Conservation (phyloP, 2,797 vertebrate species). For the Urocyon cinereoargenteus region DNA sequence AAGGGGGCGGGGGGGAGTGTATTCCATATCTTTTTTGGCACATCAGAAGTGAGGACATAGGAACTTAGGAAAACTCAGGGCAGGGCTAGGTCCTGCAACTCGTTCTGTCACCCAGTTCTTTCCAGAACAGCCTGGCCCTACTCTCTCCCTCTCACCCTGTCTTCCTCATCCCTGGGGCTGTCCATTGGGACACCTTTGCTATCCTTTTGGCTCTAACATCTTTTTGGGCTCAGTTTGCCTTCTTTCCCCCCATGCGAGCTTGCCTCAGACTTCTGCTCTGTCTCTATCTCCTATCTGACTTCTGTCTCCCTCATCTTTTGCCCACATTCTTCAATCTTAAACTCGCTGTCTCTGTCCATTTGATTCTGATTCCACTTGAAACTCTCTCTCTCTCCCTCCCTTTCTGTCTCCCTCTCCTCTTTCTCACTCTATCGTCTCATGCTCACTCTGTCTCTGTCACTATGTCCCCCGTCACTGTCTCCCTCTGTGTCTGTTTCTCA, state of each 20-base stretch:
- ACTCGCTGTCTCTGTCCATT: neutral
- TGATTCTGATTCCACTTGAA: neutral
- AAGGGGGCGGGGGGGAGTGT: too few species aligned
- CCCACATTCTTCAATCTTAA: neutral
- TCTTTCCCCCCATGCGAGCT: neutral
- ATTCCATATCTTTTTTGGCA: neutral
- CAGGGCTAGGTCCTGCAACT: neutral
- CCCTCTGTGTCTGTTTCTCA: constrained; percentile 29
- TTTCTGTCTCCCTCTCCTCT: neutral
- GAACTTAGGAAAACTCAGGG: neutral
- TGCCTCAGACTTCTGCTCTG: neutral
- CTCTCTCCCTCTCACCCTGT: accelerated
- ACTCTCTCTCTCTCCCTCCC: neutral
- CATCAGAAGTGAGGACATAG: neutral
- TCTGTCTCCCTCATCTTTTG: constrained; percentile 74
- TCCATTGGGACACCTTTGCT: too few species aligned
- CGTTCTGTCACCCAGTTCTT: neutral
- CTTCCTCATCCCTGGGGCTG: neutral
- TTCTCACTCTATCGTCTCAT: neutral
- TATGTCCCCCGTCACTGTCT: constrained; percentile 50
- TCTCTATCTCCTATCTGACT: constrained; percentile 46
- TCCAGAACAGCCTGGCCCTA: neutral
- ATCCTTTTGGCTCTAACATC: neutral
- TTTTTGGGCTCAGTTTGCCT: neutral
- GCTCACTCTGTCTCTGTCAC: neutral